These are phyloP conservation scores for Pseudococcus viburni DNA, from an alignment of 2,888 invertebrate genomes.

Conservation along the genomic window DNA sequence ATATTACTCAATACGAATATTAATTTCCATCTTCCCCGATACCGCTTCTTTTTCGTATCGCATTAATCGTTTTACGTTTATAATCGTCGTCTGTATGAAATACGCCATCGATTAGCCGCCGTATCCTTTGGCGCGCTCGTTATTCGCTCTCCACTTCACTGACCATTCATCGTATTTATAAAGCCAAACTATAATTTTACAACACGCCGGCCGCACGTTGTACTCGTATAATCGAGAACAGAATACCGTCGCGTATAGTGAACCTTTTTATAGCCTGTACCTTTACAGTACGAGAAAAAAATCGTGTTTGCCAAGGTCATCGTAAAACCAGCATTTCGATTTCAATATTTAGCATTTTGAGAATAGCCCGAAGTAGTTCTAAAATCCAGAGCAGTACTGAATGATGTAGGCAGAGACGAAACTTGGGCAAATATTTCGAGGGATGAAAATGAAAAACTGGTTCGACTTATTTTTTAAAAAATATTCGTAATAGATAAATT, in stretches of 20 bases:
- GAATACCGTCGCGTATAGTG: background rate
- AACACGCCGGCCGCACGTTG: background rate
- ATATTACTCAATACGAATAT: slow-evolving; percentile 32
- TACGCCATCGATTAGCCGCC: slow-evolving; percentile 13
- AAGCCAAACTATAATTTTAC: slow-evolving; percentile 30
- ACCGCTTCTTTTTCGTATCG: slow-evolving; percentile 19
- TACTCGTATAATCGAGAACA: background rate
- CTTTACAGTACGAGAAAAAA: background rate
- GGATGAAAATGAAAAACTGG: no score
- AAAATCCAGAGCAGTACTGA: background rate
- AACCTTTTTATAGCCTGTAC: background rate
- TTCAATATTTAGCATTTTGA: background rate
- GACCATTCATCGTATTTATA: background rate
- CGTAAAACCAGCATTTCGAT: background rate
- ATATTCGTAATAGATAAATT: no score
- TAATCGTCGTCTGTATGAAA: slow-evolving; percentile 12
- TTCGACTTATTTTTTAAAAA: no score
- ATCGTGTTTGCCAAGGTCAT: background rate
- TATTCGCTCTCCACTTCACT: background rate
- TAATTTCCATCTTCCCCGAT: background rate
- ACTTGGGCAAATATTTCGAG: no score
- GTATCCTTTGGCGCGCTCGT: background rate
- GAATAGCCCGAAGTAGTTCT: background rate
- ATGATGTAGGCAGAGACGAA: no score
- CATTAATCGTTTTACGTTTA: slow-evolving; percentile 23